Evolutionary conservation across 2,888 invertebrate species (phyloP), one percentile per base, ranked within the genome.

Genomic region (Drosophila monieri): DNA sequence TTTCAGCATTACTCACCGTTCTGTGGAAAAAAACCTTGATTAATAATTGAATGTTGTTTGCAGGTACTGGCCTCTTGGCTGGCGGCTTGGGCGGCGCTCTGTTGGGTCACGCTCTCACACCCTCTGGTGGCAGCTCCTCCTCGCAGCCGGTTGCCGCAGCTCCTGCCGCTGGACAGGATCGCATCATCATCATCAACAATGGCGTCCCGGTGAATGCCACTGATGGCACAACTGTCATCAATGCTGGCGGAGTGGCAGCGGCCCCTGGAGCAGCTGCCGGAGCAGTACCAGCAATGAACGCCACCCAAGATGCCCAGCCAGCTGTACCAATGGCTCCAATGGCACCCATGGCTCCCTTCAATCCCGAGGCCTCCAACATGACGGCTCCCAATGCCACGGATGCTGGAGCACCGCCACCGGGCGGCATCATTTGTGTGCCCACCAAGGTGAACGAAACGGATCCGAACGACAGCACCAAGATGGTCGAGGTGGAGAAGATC

Each of bases 131-230:
- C 23, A 78, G 79, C 35, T 78, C 80, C 18, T 87, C 83, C 1
- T 83, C 87, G 41, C 83, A 84, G 15, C 80, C 88, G 0, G 74
- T 68, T 23, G 73, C 78, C 27, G 78, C 87, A 3, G 85, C 88
- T 18, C 78, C 81, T 30, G 80, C 81, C 25, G 79, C 67, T 46
- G 87, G 84, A 10, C 89, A 89, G 72, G 88, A 80, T 39, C 90
- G 89, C 37, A 88, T 91, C n/a, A 90, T 91, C 3, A 91, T 91
- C 14, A 90, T 91, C 15, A 91, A 91, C 60, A 91, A 90, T 51
- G 91, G 91, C 18, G 89, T 87, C 41, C 87, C 89, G 27, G 80
- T 84, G 12, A 85, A 80, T 41, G 79, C 78, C 52, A 78, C 68
- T 43, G 84, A 74, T 64, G 88, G 80, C 41, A 76, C 79, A 2